Conservation (phyloP, 2,888 invertebrate genomes). For the Drosophila sordidula region DNA sequence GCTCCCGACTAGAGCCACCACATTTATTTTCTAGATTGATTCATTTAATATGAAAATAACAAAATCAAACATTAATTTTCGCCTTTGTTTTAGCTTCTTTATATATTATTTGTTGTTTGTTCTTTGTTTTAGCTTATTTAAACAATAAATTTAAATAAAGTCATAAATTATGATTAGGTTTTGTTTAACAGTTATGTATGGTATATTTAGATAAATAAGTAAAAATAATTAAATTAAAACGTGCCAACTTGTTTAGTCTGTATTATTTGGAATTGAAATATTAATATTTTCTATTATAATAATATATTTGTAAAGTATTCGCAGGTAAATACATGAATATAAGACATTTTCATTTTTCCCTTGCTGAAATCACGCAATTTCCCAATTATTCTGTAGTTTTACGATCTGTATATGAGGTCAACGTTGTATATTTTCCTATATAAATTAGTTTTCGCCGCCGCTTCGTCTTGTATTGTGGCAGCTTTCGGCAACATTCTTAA, state of each 20-base stretch:
- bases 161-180: slow-evolving; percentile 5
- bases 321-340: too few species aligned
- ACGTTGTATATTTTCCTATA: slow-evolving; percentile 6
- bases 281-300: too few species aligned
- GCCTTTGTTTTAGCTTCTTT: not conserved
- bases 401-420: slow-evolving; percentile 10
- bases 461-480: slow-evolving; percentile 8
- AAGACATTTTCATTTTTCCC: not conserved
- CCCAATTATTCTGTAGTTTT: not conserved
- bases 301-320: too few species aligned
- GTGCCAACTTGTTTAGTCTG: too few species aligned
- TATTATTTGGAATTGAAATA: too few species aligned
- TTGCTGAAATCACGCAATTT: not conserved
- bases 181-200: too few species aligned
- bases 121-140: not conserved
- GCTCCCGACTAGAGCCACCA: too few species aligned
- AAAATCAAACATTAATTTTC: slow-evolving; percentile 5
- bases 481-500: slow-evolving; percentile 30
- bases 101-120: not conserved
- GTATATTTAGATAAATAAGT: too few species aligned
- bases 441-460: not conserved
- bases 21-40: slow-evolving; percentile 10
- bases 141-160: slow-evolving; percentile 22
- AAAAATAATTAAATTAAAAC: too few species aligned
- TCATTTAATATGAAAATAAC: not conserved